Conservation (phyloP, 2,113 vertebrate species). For the Mustela nigripes region DNA sequence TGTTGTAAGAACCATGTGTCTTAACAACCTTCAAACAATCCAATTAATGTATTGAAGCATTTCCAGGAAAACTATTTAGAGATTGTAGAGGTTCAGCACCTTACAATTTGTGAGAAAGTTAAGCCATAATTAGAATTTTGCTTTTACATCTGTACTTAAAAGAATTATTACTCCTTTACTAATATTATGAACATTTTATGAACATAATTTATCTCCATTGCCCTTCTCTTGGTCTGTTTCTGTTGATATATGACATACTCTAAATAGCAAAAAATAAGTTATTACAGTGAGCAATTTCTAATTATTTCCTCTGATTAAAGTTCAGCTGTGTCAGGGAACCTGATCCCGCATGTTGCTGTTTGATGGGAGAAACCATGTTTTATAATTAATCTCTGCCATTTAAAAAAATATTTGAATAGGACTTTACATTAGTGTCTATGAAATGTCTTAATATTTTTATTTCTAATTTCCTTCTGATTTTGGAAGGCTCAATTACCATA, state of each 20-base stretch:
- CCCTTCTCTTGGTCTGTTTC: constrained; percentile 53
- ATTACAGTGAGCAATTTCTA: constrained; percentile 49
- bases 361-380: neutral
- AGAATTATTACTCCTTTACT: constrained; percentile 58
- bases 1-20: neutral
- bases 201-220: constrained; percentile 64
- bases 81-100: neutral
- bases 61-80: neutral
- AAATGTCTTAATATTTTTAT: constrained; percentile 35
- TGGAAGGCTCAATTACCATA: neutral
- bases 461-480: constrained; percentile 64
- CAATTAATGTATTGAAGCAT: neutral
- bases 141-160: constrained; percentile 62
- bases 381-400: constrained; percentile 36
- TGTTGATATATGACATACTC: constrained; percentile 32
- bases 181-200: constrained; percentile 67
- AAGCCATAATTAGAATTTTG: constrained; percentile 55
- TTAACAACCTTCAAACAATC: constrained; percentile 46
- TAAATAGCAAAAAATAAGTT: constrained; percentile 52
- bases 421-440: neutral
- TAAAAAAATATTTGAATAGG: constrained; percentile 11
- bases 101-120: constrained; percentile 25
- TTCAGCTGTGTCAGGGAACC: constrained; percentile 48
- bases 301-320: constrained; percentile 67
- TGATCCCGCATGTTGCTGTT: neutral